Evolutionary conservation across 1,140 invertebrate genomes (phyloP), one percentile per base, ranked within the genome.

Genomic region (Adoxophyes honmai): DNA sequence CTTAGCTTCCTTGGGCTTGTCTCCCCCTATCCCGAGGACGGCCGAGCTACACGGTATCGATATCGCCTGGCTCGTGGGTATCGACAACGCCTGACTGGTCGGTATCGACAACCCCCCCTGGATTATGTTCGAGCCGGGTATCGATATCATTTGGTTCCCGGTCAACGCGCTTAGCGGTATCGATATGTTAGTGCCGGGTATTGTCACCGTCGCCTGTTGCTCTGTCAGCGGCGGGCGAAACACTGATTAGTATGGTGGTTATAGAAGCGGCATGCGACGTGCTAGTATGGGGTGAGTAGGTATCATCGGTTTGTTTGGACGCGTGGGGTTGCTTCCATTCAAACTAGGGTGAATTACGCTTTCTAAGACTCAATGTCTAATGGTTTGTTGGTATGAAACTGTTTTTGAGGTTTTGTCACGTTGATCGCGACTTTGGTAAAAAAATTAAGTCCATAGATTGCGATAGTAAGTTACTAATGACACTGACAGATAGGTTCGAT

Each of bases 121-220:
- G 13, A 44, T 89, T 75, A 85, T 82, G 58, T 91, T 91, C 0
- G 88, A 81, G 28, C 86, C 89, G 53, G 90, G 89, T 62, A 91
- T 85, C 15, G 78, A 89, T 37, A 90, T 81, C 38, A 90, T 70
- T 66, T 89, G 74, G 62, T 78, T 78, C 52, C 75, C 75, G 55
- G 69, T 67, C 63, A 86, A 64, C 38, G 79, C 79, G 56, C 78
- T 80, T 52, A 91, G 64, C 66, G 75, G 93, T 69, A 91, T 92
- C 86, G 81, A 91, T 83, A 89, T 88, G 73, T 91, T 91, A 61
- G 90, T 91, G 69, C 91, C 91, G 51, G 91, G 91, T 59, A 91
- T 91, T 18, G 84, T 90, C 56, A 91, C 78, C 14, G 90, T 84
- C 35, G 90, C 89, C 75, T 91, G 91, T 66, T 89, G 82, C 64